Percentiles rank a stretch among this genome's conserved stretches.
phyloP scores from a whole-genome alignment of 2,888 invertebrate genomes.

The Stegophylla sp. region DNA sequence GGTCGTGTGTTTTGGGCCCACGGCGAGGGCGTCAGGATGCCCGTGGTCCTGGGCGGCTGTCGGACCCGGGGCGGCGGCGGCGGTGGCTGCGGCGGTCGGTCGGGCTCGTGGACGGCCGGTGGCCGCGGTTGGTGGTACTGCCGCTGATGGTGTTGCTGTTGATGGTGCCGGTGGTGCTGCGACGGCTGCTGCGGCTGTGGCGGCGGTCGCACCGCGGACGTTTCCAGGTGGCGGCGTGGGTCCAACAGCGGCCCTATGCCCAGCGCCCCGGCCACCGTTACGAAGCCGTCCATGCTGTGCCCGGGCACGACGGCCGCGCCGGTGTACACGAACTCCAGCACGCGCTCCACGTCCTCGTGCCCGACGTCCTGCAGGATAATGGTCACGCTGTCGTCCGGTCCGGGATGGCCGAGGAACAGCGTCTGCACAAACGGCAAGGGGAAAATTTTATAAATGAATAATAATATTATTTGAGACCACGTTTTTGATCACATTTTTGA shows the following conservation, averaged over 20 bases:
- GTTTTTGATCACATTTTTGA: no score
- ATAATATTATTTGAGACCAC: no score
- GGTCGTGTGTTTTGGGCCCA: slow-evolving; percentile 61
- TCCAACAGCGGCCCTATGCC: slow-evolving; percentile 49
- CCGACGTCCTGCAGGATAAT: slow-evolving; percentile 74
- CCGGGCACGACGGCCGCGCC: slow-evolving; percentile 72
- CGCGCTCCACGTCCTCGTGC: slow-evolving; percentile 70
- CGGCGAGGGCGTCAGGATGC: slow-evolving; percentile 62
- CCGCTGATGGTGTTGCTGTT: not conserved
- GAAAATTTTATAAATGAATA: no score
- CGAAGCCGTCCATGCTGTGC: slow-evolving; percentile 69
- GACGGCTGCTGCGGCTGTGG: not conserved
- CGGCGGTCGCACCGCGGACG: slow-evolving; percentile 8
- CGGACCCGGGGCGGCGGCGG: slow-evolving; percentile 1
- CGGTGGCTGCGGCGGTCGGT: slow-evolving; percentile 61
- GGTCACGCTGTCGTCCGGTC: slow-evolving; percentile 67
- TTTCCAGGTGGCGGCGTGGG: slow-evolving; percentile 34
- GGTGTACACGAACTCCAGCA: slow-evolving; percentile 75
- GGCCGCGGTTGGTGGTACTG: not conserved
- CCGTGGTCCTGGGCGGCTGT: slow-evolving; percentile 54
- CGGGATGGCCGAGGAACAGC: slow-evolving; percentile 61
- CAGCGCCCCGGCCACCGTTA: slow-evolving; percentile 67
- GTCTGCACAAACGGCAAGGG: slow-evolving; percentile 27
- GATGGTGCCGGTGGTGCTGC: not conserved
- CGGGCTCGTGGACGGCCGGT: not conserved